Base-by-base conservation (phyloP, 2,797 vertebrate genomes). In the Takifugu ocellatus region DNA sequence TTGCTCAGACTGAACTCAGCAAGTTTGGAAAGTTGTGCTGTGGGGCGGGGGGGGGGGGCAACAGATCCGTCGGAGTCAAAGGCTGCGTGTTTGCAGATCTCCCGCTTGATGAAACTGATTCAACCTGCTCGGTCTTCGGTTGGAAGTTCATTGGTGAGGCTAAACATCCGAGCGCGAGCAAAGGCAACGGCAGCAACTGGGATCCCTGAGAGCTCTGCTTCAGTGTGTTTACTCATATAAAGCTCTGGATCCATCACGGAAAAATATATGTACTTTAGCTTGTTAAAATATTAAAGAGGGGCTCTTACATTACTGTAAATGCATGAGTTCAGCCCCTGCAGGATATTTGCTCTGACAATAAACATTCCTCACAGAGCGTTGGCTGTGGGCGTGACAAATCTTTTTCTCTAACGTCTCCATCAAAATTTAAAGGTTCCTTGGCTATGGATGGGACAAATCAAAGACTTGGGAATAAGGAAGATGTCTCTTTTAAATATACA, bases 281-380 rank as follows among this genome's bases (percentile, higher is more conserved):
- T 73, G 61, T 52, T 85, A 66, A 79, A 83, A 83, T 84, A 89
- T 88, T 77, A 74, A 86, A 61, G 53, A 48, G 25, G 12, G 33
- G 26, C 45, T 49, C 43, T 57, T 61, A 65, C 68, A 74, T 56
- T 70, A 60, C 68, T 70, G 60, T 79, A 77, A 79, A 82, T 66
- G 69, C 62, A 36, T 17, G 7, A 52, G 63, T 63, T 71, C 53
- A 62, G 70, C 71, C 58, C 63, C 79, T 68, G 70, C 60, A 50
- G 48, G 60, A 73, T 70, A 82, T 74, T 77, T 76, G 60, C 48
- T 58, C 42, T 51, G 70, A 79, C 63, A 59, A 82, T 73, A 82
- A 76, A 77, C 68, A 84, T 82, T 74, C 63, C 60, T 75, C 73
- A 67, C 66, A 70, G 67, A 72, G 60, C 66, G 63, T 72, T 63